Percentiles rank a stretch among this genome's conserved stretches.
These are phyloP conservation scores for Oxycera nigricornis DNA, from an alignment of 2,888 invertebrate genomes.

Conservation along the genomic window DNA sequence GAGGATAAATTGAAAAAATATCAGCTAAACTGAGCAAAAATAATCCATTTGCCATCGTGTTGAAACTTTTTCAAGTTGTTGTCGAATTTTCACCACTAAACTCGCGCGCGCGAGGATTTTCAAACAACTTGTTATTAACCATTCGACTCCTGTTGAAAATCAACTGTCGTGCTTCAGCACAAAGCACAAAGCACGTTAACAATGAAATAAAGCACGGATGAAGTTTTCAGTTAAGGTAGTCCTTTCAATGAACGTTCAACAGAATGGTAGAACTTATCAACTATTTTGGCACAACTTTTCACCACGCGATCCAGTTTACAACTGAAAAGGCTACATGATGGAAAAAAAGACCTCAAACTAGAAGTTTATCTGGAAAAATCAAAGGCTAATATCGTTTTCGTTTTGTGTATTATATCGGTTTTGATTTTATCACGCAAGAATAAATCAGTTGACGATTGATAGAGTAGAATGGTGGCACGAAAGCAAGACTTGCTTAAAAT, in stretches of 20 bases:
- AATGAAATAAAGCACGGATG: no score
- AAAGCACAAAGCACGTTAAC: no score
- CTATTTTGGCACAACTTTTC: conserved; percentile 34
- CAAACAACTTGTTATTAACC: no score
- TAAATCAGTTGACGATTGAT: background rate
- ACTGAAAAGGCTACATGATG: conserved; percentile 34
- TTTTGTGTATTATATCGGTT: background rate
- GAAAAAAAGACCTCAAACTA: no score
- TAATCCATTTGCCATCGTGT: conserved; percentile 59
- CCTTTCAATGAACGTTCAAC: background rate
- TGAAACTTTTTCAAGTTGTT: background rate
- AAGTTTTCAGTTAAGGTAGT: background rate
- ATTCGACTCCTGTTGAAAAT: no score
- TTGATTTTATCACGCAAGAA: background rate
- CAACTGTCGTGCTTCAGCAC: no score
- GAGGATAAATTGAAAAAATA: conserved; percentile 72
- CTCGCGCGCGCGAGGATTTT: no score
- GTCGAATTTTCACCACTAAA: background rate
- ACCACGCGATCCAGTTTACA: conserved; percentile 33
- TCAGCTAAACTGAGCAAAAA: conserved; percentile 61
- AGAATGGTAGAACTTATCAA: background rate
- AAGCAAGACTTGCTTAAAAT: no score
- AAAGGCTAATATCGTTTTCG: background rate
- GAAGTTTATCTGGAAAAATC: background rate
- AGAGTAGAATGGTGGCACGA: no score